These are phyloP conservation scores for Leptarthrus brevirostris DNA, from an alignment of 2,888 invertebrate genomes.

Conservation along the genomic window DNA sequence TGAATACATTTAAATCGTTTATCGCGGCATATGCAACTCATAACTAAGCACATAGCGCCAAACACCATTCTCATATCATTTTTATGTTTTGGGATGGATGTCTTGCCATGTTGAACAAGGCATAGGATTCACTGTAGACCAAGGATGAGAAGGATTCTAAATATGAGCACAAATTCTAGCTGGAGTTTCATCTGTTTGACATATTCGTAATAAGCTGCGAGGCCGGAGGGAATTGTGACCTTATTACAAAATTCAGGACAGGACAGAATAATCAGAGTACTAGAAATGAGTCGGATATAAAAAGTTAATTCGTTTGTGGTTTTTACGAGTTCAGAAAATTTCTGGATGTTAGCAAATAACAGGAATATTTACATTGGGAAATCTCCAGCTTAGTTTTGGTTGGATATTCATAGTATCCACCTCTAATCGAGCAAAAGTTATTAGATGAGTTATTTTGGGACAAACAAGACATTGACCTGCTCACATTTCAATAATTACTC, in stretches of 20 bases:
- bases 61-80: not conserved
- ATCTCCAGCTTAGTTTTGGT: no score
- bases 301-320: no score
- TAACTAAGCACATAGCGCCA: not conserved
- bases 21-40: not conserved
- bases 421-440: no score
- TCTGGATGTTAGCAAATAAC: no score
- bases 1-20: slow-evolving; percentile 26
- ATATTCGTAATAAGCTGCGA: slow-evolving; percentile 21
- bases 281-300: no score
- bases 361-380: no score
- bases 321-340: no score
- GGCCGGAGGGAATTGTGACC: slow-evolving; percentile 29
- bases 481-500: no score
- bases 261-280: not conserved
- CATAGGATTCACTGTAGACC: not conserved
- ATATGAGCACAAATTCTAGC: slow-evolving; percentile 30
- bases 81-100: slow-evolving; percentile 5
- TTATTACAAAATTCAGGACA: slow-evolving; percentile 27
- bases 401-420: no score
- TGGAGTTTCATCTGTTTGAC: slow-evolving; percentile 27
- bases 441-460: no score
- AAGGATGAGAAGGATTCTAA: slow-evolving; percentile 8
- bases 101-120: slow-evolving; percentile 16
- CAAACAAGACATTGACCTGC: no score